Evolutionary conservation across 2,888 invertebrate species (phyloP).

Genomic region (Imbricaverruca yamaguchii): DNA sequence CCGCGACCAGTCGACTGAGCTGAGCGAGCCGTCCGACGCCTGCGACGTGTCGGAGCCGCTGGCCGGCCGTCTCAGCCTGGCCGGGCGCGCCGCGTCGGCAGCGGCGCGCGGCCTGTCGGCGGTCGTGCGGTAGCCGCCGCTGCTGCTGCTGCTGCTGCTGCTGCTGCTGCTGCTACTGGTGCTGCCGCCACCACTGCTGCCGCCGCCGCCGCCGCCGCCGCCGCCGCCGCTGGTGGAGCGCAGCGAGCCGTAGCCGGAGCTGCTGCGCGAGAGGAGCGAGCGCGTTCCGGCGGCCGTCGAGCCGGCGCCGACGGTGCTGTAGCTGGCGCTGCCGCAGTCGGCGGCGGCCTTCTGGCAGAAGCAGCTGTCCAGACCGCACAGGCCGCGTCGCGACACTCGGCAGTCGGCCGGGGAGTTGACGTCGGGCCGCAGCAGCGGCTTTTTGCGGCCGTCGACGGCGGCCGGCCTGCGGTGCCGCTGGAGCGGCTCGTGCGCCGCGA

Average conservation of each 20-base stretch:
- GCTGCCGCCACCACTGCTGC: too few species aligned
- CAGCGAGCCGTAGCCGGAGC: neutral
- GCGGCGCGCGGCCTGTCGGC: neutral
- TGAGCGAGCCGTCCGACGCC: neutral
- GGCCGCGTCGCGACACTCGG: neutral
- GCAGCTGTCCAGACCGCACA: conserved; percentile 14
- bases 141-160: too few species aligned
- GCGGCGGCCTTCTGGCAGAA: neutral
- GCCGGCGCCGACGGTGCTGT: neutral
- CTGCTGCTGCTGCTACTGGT: too few species aligned
- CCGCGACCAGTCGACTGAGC: neutral
- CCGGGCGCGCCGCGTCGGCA: neutral
- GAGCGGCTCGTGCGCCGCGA: neutral
- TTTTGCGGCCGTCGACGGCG: neutral
- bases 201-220: neutral
- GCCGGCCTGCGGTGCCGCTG: neutral
- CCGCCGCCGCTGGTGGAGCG: neutral
- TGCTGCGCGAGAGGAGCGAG: neutral
- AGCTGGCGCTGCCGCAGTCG: neutral
- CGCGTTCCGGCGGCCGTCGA: neutral
- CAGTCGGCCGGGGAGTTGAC: neutral
- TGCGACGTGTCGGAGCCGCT: neutral
- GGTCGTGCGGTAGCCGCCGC: too few species aligned
- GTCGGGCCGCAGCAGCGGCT: neutral
- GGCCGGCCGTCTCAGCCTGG: neutral